These are phyloP conservation scores for Bombus confusus DNA, from an alignment of 1,140 invertebrate genomes.

Conservation along the genomic window DNA sequence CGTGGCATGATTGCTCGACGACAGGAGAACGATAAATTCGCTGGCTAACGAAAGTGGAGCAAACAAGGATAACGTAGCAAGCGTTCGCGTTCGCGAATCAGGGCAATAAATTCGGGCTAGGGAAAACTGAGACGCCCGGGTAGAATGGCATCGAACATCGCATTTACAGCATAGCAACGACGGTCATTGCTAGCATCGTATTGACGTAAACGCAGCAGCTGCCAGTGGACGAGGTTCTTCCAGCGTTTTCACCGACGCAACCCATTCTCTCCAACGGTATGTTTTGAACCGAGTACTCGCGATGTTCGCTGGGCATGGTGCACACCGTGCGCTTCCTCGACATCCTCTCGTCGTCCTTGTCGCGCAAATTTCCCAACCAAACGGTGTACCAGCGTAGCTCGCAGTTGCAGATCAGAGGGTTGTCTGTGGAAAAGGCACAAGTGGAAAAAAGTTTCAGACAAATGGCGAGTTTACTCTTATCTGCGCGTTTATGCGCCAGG, in stretches of 20 bases:
- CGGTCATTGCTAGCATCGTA: conserved; percentile 19
- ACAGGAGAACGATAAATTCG: background rate
- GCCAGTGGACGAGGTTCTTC: conserved; percentile 65
- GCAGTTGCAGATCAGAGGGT: conserved; percentile 93
- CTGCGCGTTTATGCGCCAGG: too few species aligned
- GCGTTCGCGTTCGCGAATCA: background rate
- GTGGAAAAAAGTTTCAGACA: background rate
- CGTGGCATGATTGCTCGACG: conserved; percentile 50
- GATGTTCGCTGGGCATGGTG: conserved; percentile 88
- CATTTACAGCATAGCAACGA: conserved; percentile 33
- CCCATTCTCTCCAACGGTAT: conserved; percentile 91
- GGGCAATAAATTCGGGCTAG: background rate
- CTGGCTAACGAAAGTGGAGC: too few species aligned
- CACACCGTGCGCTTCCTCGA: conserved; percentile 92
- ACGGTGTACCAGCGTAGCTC: conserved; percentile 93
- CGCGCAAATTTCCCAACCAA: conserved; percentile 89
- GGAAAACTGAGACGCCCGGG: background rate
- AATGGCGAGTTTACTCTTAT: background rate
- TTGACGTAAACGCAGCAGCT: conserved; percentile 21
- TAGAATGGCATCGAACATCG: background rate
- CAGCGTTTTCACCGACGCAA: conserved; percentile 87
- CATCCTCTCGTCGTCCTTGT: conserved; percentile 92
- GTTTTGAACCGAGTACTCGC: conserved; percentile 91
- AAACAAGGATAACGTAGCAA: background rate
- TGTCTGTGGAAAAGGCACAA: conserved; percentile 85